Percentiles rank a stretch among this genome's conserved stretches.
Conservation (phyloP, 2,888 invertebrate species). For the Antitype chi region DNA sequence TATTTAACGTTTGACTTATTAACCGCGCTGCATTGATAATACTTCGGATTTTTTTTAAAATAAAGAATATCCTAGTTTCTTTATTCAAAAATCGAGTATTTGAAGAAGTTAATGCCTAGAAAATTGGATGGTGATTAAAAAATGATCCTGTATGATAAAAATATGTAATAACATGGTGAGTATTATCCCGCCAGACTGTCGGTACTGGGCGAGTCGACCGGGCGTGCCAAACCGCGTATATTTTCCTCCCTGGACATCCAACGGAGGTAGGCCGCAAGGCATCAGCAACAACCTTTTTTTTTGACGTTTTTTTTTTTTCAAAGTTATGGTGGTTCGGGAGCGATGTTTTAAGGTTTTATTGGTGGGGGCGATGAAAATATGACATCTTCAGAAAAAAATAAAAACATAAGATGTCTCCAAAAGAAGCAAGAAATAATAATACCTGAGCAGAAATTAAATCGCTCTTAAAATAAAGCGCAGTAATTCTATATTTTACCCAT, state of each 20-base stretch:
- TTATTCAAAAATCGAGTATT: not conserved
- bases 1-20: not conserved
- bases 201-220: conserved; percentile 87
- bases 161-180: conserved; percentile 69
- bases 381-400: not conserved
- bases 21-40: not conserved
- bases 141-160: conserved; percentile 21
- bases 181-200: conserved; percentile 84
- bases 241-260: conserved; percentile 89
- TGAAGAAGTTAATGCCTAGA: not conserved
- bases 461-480: too few species aligned
- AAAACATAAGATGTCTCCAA: not conserved
- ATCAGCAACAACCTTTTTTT: conserved; percentile 43
- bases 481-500: not conserved
- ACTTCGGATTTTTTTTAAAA: not conserved
- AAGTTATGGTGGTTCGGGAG: conserved; percentile 62
- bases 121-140: conserved; percentile 6
- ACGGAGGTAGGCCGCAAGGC: conserved; percentile 83
- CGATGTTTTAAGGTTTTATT: conserved; percentile 61
- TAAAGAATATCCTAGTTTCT: too few species aligned
- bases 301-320: conserved; percentile 55
- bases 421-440: not conserved
- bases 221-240: conserved; percentile 88
- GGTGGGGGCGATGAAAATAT: conserved; percentile 40
- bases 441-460: too few species aligned